Conservation (phyloP, 2,888 invertebrate genomes). For the Caenorhabditis wallacei region DNA sequence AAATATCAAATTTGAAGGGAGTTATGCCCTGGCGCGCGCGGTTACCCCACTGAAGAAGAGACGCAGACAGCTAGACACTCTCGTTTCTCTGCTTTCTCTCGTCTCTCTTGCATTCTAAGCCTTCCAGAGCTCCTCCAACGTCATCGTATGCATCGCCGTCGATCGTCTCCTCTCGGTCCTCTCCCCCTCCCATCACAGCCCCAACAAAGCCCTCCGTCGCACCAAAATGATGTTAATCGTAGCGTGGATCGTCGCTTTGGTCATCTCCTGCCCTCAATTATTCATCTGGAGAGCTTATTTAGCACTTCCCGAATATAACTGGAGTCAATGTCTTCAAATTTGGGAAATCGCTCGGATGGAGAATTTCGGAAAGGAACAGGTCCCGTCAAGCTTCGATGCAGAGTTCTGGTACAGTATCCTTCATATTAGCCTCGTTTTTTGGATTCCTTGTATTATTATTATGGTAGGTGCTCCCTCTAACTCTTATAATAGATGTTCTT, state of each 20-base stretch:
- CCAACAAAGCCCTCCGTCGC: conserved; percentile 75
- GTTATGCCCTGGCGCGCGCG: too few species aligned
- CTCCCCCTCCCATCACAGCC: conserved; percentile 77
- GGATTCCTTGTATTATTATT: conserved; percentile 80
- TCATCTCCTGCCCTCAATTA: conserved; percentile 78
- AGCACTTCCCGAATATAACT: conserved; percentile 78
- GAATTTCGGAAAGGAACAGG: conserved; percentile 33
- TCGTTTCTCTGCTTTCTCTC: too few species aligned
- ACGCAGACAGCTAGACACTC: too few species aligned
- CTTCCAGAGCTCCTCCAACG: conserved; percentile 81
- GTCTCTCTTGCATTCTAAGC: too few species aligned
- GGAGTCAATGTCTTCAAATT: conserved; percentile 82
- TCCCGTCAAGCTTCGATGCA: conserved; percentile 63
- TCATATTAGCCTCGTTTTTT: conserved; percentile 80
- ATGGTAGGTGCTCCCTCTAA: conserved; percentile 66
- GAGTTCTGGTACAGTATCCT: conserved; percentile 78
- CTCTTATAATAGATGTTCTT: background rate
- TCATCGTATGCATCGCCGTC: conserved; percentile 83
- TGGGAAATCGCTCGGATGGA: conserved; percentile 80
- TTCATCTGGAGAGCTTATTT: conserved; percentile 79
- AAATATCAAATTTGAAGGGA: too few species aligned
- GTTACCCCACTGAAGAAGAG: too few species aligned
- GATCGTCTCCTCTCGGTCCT: conserved; percentile 82
- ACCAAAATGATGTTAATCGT: conserved; percentile 77
- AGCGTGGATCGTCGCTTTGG: conserved; percentile 78